A percentile compares a stretch with the other conserved stretches of the same genome.
These are phyloP conservation scores for Cydia strobilella DNA, from an alignment of 1,140 invertebrate species.

Conservation along the genomic window DNA sequence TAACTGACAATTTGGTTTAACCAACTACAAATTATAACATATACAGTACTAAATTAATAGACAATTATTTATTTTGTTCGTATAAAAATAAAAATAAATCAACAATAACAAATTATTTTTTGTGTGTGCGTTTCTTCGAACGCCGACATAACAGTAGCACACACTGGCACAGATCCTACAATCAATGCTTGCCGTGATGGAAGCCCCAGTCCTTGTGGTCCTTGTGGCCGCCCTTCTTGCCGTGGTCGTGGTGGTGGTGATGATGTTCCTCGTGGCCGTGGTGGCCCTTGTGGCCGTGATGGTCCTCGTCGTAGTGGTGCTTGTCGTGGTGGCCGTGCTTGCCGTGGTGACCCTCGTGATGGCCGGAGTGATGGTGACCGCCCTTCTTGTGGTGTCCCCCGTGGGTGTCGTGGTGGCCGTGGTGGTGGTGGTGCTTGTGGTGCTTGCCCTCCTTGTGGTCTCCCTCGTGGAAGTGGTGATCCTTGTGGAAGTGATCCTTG, in stretches of 20 bases:
- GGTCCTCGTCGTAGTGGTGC: conserved; percentile 79
- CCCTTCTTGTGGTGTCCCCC: conserved; percentile 82
- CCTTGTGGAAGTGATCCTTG: conserved; percentile 86
- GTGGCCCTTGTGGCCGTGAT: conserved; percentile 84
- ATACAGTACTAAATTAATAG: conserved; percentile 22
- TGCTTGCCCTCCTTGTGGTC: conserved; percentile 83
- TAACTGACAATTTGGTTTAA: too few species aligned
- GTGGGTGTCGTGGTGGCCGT: conserved; percentile 81
- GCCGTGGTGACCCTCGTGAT: conserved; percentile 82
- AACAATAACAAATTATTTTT: conserved; percentile 60
- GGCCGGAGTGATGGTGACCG: conserved; percentile 82
- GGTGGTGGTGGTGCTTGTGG: conserved; percentile 82
- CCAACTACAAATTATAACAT: too few species aligned
- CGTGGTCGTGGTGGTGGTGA: conserved; percentile 82
- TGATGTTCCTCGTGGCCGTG: conserved; percentile 84
- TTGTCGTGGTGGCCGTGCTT: conserved; percentile 83
- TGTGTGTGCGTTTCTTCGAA: conserved; percentile 44
- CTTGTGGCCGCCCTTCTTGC: conserved; percentile 84
- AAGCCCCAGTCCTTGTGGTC: conserved; percentile 84
- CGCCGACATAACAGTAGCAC: background rate
- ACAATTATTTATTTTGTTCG: conserved; percentile 51
- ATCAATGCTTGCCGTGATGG: conserved; percentile 70
- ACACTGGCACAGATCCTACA: too few species aligned
- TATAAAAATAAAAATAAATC: conserved; percentile 60
- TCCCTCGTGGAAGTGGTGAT: conserved; percentile 85